Base-by-base conservation (phyloP, 2,888 invertebrate genomes). In the Clepsis dumicolana region DNA sequence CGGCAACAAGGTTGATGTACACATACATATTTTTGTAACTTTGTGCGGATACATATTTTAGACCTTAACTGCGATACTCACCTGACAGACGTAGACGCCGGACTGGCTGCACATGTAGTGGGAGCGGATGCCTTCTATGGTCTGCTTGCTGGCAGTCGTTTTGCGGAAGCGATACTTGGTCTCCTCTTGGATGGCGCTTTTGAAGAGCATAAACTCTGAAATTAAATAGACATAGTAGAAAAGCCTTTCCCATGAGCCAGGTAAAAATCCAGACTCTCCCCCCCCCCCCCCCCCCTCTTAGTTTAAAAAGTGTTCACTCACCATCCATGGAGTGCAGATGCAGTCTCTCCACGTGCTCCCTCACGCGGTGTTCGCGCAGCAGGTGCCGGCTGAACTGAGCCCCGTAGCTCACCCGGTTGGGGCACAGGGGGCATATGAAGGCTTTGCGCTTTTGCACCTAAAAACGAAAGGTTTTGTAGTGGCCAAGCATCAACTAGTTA, bases 91-190 rank as follows among this genome's bases (percentile, higher is more conserved):
- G 38, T 93, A 93, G 0, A 93, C 91, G 0, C 93, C 93, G 0
- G 90, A 91, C 70, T 93, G 93, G 69, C 91, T 91, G 78, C 93
- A 93, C 93, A 93, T 93, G 68, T 90, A 93, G 66, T 93, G 93
- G 0, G 93, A 93, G 0, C 93, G 78, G 0, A 93, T 83, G 0
- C 93, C 93, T 70, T 93, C 93, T 50, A 93, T 91, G 0, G 93
- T 93, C 72, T 91, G 92, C 52, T 93, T 93, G 75, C 92, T 92
- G 18, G 93, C 91, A 0, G 93, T 93, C 0, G 93, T 93, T 72
- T 93, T 93, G 0, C 93, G 76, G 70, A 90, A 93, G 0, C 93
- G 78, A 63, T 85, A 91, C 63, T 91, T 91, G 0, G 92, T 93
- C 72, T 90, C 87, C 70, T 92, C 93, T 71, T 93, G 93, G 21